These are phyloP conservation scores for Chydorus sphaericus DNA, from an alignment of 2,888 invertebrate species.

Conservation along the genomic window DNA sequence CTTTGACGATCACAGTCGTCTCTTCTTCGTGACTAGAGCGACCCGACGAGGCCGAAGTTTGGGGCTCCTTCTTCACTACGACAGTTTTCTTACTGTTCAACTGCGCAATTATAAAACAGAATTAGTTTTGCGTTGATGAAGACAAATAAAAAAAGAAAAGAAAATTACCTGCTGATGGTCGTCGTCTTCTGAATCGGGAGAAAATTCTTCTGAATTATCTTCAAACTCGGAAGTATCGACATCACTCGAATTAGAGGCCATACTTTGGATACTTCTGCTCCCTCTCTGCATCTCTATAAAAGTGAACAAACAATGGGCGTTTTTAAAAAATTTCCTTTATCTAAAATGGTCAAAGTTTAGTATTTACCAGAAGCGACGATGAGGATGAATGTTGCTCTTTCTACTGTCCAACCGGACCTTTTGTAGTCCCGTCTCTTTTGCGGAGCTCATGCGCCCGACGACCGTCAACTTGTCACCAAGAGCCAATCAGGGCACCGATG, in stretches of 20 bases:
- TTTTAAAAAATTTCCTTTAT: neutral
- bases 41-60: neutral
- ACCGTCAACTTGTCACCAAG: neutral
- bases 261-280: conserved; percentile 21
- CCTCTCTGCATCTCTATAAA: conserved; percentile 19
- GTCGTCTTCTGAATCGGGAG: conserved; percentile 4
- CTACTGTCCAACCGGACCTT: neutral
- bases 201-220: conserved; percentile 14
- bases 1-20: neutral
- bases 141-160: too few relatives aligned
- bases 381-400: neutral
- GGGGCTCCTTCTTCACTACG: neutral
- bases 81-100: neutral
- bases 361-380: neutral
- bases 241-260: conserved; percentile 11
- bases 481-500: neutral
- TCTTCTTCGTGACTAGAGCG: conserved; percentile 2
- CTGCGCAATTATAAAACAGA: neutral
- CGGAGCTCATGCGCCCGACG: neutral
- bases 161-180: too few relatives aligned
- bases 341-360: neutral
- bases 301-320: neutral
- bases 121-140: too few relatives aligned
- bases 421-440: neutral
- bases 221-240: conserved; percentile 14